Percentiles rank a stretch among this genome's conserved stretches.
These are phyloP conservation scores for Sylvia borin DNA, from an alignment of 2,797 vertebrate genomes.

Conservation along the genomic window DNA sequence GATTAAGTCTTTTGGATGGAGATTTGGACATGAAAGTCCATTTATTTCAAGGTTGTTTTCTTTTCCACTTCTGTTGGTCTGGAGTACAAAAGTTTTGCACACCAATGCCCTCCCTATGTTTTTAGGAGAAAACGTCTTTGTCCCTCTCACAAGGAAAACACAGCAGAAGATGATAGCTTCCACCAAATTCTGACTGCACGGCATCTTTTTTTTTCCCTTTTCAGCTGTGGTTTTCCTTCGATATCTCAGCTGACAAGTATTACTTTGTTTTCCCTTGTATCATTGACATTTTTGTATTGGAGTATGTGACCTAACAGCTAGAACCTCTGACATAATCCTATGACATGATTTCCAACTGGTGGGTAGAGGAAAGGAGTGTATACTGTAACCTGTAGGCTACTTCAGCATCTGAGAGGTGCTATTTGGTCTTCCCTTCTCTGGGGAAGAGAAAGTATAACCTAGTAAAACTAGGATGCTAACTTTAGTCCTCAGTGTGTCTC, in stretches of 20 bases:
- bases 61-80: background rate
- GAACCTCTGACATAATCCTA: background rate
- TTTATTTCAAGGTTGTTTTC: background rate
- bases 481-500: background rate
- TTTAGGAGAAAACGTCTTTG: background rate
- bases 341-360: background rate
- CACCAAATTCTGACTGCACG: background rate
- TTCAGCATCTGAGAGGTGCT: background rate
- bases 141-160: background rate
- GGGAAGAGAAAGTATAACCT: background rate
- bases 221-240: background rate
- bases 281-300: background rate
- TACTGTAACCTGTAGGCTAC: background rate
- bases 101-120: background rate
- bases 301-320: background rate
- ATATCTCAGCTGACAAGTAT: background rate
- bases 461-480: background rate
- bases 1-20: background rate
- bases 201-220: background rate
- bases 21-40: background rate
- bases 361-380: background rate
- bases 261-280: background rate
- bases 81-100: background rate
- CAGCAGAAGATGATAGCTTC: background rate
- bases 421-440: background rate